Base-by-base conservation (phyloP, 2,113 vertebrate genomes). In the Dascyllus trimaculatus region DNA sequence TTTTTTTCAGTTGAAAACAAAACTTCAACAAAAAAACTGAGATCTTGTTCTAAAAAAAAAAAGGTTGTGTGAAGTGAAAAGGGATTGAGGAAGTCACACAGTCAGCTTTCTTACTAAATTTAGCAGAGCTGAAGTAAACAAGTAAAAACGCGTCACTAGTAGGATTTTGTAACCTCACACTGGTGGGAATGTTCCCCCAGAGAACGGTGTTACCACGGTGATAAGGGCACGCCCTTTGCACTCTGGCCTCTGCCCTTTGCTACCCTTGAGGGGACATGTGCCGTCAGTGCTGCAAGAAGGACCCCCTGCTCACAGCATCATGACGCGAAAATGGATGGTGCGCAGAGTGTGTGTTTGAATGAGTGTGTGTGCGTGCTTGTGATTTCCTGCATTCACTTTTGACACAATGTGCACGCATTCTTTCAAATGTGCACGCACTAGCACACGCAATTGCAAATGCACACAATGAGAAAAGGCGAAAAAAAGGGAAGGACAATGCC, bases 181-280 rank as follows among this genome's bases (percentile, higher is more conserved):
- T 85, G 76, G 75, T 90, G 88, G 80, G 88, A 91, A 89, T 68
- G 60, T 78, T 81, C 61, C 81, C 85, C 86, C 79, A 59, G 76
- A 89, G 82, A 88, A 62, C n/a, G 21, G 32, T 29, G 88, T 92
- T 91, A 79, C 92, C 81, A 87, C 45, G 67, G 92, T 7, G 71
- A 94, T 78, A 80, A 78, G 88, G 91, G 89, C 85, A 0, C 22
- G 85, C 59, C 92, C 91, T 92, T 77, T 93, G 84, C 70, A 35
- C 87, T 82, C 40, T 54, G 71, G 56, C 84, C 87, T 62, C 71
- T 85, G 93, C 51, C 93, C 92, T 86, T 71, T 71, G 71, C 56
- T 61, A 62, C 75, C 71, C 80, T 83, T 52, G 25, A 72, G 73
- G 85, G 81, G 62, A 54, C 86, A 73, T 81, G 78, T 69, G 80